Evolutionary conservation across 1,140 invertebrate genomes (phyloP).

Genomic region (Eubasilissa regina): DNA sequence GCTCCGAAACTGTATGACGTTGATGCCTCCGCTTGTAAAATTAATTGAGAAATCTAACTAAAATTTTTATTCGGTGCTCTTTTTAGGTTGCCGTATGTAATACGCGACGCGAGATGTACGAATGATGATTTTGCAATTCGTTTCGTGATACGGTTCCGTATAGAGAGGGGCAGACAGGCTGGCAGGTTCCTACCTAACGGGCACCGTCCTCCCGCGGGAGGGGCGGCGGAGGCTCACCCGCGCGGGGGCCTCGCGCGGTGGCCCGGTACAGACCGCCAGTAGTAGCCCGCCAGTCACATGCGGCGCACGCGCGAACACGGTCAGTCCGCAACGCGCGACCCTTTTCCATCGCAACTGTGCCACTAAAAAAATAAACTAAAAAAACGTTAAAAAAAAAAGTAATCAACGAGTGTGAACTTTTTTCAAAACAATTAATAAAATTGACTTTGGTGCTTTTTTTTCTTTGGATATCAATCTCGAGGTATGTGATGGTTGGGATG

Average conservation of each 20-base stretch:
- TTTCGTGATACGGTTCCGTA: slow-evolving; percentile 39
- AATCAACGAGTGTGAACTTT: slow-evolving; percentile 6
- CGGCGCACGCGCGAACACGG: slow-evolving; percentile 15
- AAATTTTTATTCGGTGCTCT: neutral
- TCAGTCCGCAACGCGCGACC: slow-evolving; percentile 5
- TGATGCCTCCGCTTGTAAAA: slow-evolving; percentile 15
- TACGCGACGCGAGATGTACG: neutral
- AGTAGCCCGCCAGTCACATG: slow-evolving; percentile 7
- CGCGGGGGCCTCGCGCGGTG: slow-evolving; percentile 10
- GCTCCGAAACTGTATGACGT: slow-evolving; percentile 22
- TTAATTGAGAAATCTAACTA: neutral
- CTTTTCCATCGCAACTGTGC: slow-evolving; percentile 27
- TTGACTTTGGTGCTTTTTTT: slow-evolving; percentile 7
- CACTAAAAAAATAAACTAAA: slow-evolving; percentile 7
- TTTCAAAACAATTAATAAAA: neutral
- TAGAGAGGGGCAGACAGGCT: slow-evolving; percentile 40
- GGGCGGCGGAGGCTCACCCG: neutral
- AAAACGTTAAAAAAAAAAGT: neutral
- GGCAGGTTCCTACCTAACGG: slow-evolving; percentile 43
- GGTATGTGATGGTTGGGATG: slow-evolving; percentile 31
- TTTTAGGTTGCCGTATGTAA: neutral
- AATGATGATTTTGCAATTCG: slow-evolving; percentile 19
- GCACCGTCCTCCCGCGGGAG: neutral
- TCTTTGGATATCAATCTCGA: slow-evolving; percentile 23
- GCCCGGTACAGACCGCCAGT: slow-evolving; percentile 11